phyloP scores from a whole-genome alignment of 2,113 vertebrate species.

The Lepus europaeus region DNA sequence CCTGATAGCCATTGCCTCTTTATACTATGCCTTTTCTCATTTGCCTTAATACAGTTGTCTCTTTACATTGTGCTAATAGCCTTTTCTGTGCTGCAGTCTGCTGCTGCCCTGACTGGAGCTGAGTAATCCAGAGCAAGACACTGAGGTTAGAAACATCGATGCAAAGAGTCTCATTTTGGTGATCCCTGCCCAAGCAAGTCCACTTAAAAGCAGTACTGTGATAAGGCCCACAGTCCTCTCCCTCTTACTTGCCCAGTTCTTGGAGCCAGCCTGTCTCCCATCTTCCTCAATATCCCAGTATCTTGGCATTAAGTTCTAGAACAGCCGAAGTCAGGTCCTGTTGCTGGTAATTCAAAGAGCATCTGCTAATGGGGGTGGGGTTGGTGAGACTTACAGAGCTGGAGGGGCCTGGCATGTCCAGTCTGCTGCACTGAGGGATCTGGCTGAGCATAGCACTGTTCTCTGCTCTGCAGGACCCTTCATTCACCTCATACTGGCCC shows the following conservation, averaged over 20 bases:
- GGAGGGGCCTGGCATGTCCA: background rate
- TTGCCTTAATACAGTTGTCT: background rate
- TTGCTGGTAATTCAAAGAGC: background rate
- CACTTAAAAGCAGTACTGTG: background rate
- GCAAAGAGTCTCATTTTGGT: background rate
- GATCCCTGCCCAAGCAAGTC: background rate
- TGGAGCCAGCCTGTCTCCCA: background rate
- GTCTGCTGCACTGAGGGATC: background rate
- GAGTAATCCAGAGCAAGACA: background rate
- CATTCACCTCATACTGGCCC: background rate
- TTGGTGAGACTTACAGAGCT: background rate
- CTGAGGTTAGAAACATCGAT: background rate
- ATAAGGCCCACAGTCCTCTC: background rate
- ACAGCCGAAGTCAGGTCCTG: background rate
- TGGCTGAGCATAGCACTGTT: background rate
- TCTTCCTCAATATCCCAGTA: background rate
- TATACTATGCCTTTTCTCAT: background rate
- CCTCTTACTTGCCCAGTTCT: background rate
- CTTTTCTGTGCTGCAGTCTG: background rate
- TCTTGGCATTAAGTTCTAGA: background rate
- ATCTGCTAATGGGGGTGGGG: background rate
- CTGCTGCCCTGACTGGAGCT: background rate
- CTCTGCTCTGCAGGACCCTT: background rate
- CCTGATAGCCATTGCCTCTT: no score
- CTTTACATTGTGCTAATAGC: background rate